Conservation (phyloP, 2,888 invertebrate species). For the Caenorhabditis macrosperma region DNA sequence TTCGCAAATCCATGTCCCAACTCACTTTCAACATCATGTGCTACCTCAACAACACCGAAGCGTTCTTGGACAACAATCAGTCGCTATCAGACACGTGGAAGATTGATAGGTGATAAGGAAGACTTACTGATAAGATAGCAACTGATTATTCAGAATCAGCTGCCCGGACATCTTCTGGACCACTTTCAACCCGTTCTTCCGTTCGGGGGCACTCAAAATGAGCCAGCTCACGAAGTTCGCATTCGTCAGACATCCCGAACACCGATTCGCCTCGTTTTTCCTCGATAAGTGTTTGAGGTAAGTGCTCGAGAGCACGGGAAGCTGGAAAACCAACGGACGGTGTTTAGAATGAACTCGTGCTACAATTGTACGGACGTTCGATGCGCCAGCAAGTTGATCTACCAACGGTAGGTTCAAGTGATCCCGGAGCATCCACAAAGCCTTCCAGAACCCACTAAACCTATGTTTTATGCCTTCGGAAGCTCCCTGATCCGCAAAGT, state of each 20-base stretch:
- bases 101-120: not conserved
- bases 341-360: slow-evolving; percentile 4
- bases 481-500: no score
- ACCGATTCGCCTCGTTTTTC: slow-evolving; percentile 45
- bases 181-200: not conserved
- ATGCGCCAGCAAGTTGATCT: slow-evolving; percentile 29
- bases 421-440: not conserved
- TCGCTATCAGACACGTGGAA: slow-evolving; percentile 22
- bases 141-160: slow-evolving; percentile 1
- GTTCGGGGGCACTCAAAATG: not conserved
- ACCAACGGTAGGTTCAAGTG: not conserved
- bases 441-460: no score
- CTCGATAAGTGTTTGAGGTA: slow-evolving; percentile 48
- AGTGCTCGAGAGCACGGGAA: not conserved
- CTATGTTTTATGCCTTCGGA: no score
- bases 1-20: slow-evolving; percentile 44
- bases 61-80: slow-evolving; percentile 12
- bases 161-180: not conserved
- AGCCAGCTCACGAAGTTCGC: slow-evolving; percentile 28
- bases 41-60: slow-evolving; percentile 23
- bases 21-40: slow-evolving; percentile 32
- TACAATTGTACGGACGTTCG: slow-evolving; percentile 17
- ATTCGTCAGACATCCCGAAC: slow-evolving; percentile 40
- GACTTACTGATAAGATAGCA: not conserved
- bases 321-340: not conserved